Percentiles rank a stretch among this genome's conserved stretches.
Conservation (phyloP, 2,888 invertebrate species). For the Pristionchus exspectatus region DNA sequence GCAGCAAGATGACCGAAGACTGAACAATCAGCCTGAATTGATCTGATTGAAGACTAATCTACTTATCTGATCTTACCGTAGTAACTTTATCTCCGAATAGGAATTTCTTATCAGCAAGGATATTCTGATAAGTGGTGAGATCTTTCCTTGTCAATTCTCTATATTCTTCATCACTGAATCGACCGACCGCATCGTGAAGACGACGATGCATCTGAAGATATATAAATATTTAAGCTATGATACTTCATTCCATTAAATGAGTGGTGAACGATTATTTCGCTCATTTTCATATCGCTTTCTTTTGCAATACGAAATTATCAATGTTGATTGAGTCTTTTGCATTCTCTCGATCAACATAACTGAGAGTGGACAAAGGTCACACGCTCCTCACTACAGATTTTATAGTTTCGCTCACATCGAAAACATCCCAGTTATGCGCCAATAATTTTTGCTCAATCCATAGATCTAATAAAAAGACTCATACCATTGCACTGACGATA, state of each 20-base stretch:
- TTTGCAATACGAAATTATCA: too few relatives aligned
- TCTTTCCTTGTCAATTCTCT: constrained; percentile 52
- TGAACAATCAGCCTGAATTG: constrained; percentile 72
- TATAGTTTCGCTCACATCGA: neutral
- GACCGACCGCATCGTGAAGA: constrained; percentile 44
- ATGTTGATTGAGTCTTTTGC: neutral
- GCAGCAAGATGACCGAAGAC: constrained; percentile 74
- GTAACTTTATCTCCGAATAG: constrained; percentile 96
- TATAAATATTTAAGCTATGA: neutral
- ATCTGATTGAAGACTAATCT: neutral
- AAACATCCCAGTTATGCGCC: neutral
- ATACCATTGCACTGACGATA: constrained; percentile 34
- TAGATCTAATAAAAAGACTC: neutral
- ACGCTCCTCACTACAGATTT: neutral
- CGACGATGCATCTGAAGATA: constrained; percentile 47
- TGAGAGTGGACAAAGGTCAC: neutral
- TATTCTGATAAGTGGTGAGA: constrained; percentile 35
- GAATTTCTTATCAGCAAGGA: constrained; percentile 91
- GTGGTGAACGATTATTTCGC: too few relatives aligned
- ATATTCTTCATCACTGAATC: constrained; percentile 51
- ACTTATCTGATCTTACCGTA: constrained; percentile 83
- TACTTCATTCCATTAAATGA: neutral
- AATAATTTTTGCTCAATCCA: neutral
- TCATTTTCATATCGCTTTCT: too few relatives aligned
- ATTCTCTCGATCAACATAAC: neutral